Percentiles rank a stretch among this genome's conserved stretches.
These are phyloP conservation scores for Cylloceria caligata DNA, from an alignment of 2,888 invertebrate species.

Conservation along the genomic window DNA sequence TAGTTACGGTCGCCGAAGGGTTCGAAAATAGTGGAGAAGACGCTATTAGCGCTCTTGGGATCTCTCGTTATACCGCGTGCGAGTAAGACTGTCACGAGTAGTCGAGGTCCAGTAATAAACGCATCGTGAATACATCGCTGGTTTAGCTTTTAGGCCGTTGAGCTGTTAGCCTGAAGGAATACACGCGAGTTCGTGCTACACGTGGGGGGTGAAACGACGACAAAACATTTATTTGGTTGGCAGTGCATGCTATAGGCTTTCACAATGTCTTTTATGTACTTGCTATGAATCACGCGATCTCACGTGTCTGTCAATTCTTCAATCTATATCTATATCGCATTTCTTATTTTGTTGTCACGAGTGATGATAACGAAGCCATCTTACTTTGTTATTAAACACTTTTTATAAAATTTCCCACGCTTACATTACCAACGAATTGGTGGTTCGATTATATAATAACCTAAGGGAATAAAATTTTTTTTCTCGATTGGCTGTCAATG, in stretches of 20 bases:
- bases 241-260: not conserved
- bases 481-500: no score
- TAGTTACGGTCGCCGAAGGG: slow-evolving; percentile 27
- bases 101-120: slow-evolving; percentile 56
- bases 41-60: slow-evolving; percentile 36
- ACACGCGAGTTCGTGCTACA: not conserved
- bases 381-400: no score
- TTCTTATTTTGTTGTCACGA: not conserved
- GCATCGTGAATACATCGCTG: slow-evolving; percentile 51
- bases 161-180: not conserved
- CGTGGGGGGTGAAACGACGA: slow-evolving; percentile 18
- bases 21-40: slow-evolving; percentile 50
- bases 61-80: slow-evolving; percentile 30
- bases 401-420: no score
- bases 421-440: no score
- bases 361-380: no score
- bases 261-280: slow-evolving; percentile 9
- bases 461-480: no score
- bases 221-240: slow-evolving; percentile 43
- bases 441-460: no score
- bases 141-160: slow-evolving; percentile 33
- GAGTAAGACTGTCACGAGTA: slow-evolving; percentile 9
- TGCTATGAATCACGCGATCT: not conserved
- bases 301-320: slow-evolving; percentile 10
- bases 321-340: not conserved